Conservation (phyloP, 2,888 invertebrate genomes). For the Phymatocera aterrima region DNA sequence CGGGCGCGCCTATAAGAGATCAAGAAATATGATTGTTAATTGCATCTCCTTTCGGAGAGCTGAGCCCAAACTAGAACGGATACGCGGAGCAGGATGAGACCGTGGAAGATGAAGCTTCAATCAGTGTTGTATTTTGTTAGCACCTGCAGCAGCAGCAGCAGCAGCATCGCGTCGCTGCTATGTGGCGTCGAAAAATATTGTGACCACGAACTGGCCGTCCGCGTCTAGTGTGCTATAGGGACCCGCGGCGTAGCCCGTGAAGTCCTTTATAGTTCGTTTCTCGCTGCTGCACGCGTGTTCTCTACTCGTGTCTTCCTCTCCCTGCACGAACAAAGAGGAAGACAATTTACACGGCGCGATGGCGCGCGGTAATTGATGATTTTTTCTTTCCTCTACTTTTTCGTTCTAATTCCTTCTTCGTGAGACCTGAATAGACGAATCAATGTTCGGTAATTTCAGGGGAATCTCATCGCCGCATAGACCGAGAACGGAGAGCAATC, state of each 20-base stretch:
- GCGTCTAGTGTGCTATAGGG: no score
- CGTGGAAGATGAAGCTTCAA: slow-evolving; percentile 4
- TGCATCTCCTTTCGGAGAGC: slow-evolving; percentile 30
- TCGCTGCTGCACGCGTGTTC: not conserved
- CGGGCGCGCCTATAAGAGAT: not conserved
- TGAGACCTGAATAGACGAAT: no score
- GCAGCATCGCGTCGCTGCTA: no score
- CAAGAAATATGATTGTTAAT: slow-evolving; percentile 45
- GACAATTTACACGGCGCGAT: slow-evolving; percentile 35
- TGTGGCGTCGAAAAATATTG: slow-evolving; percentile 24
- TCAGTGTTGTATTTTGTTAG: slow-evolving; percentile 39
- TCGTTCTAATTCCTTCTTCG: not conserved
- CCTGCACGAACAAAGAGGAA: not conserved
- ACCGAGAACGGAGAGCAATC: not conserved
- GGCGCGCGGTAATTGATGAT: slow-evolving; percentile 37
- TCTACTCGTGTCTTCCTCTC: no score
- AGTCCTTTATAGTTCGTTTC: not conserved
- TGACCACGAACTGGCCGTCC: slow-evolving; percentile 22
- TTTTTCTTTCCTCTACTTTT: not conserved
- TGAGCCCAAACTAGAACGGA: slow-evolving; percentile 30
- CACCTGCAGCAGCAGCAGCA: slow-evolving; percentile 36
- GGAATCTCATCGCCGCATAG: not conserved
- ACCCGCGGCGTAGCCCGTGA: not conserved
- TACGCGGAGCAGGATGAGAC: not conserved
- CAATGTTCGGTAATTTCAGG: not conserved